Conservation (phyloP, 2,797 vertebrate species). For the Acanthurus leucopareius region DNA sequence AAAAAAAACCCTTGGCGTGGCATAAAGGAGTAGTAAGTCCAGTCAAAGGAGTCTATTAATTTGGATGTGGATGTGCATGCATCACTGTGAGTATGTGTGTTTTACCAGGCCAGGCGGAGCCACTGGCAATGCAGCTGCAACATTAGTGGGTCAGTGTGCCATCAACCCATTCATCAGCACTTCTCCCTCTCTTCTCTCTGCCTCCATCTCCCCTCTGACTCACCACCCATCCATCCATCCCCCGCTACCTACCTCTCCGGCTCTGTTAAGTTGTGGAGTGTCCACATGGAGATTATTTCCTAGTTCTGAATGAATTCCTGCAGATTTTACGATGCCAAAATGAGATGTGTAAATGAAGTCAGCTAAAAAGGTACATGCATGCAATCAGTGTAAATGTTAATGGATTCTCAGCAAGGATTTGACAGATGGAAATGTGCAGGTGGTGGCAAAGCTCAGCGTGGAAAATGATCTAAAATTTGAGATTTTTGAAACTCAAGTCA, state of each 20-base stretch:
- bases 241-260: conserved; percentile 33
- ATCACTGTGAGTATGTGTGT: conserved; percentile 44
- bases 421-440: background rate
- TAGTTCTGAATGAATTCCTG: conserved; percentile 42
- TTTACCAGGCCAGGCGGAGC: conserved; percentile 70
- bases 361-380: conserved; percentile 1
- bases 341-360: conserved; percentile 22
- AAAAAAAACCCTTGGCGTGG: background rate
- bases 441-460: background rate
- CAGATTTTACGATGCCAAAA: background rate
- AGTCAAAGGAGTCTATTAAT: conserved; percentile 44
- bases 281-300: conserved; percentile 24
- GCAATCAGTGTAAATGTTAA: conserved; percentile 9
- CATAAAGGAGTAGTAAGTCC: conserved; percentile 1
- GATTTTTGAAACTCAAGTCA: background rate
- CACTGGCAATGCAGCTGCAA: conserved; percentile 80
- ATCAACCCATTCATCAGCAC: conserved; percentile 82
- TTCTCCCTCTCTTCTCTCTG: conserved; percentile 66
- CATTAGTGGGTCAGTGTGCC: conserved; percentile 88
- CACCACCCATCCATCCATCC: conserved; percentile 53
- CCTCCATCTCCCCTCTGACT: conserved; percentile 70
- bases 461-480: background rate
- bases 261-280: conserved; percentile 39
- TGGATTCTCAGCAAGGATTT: too few relatives aligned
- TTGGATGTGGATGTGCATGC: conserved; percentile 23